Evolutionary conservation across 2,113 vertebrate genomes (phyloP).

Genomic region (Pelecanoides urinatrix): DNA sequence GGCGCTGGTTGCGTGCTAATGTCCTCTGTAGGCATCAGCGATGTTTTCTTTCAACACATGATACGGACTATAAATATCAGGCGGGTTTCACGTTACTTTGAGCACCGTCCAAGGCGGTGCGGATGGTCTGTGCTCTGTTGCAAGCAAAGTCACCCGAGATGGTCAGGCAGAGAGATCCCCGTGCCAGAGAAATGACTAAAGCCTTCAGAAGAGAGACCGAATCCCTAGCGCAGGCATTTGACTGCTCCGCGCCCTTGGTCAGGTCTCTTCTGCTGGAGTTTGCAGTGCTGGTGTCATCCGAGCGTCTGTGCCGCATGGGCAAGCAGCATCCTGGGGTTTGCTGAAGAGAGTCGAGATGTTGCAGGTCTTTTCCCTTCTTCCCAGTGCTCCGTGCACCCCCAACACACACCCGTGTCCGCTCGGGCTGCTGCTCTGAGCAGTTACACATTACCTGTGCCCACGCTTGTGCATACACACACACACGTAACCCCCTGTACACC

Average conservation of each 20-base stretch:
- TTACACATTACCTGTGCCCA: rapidly evolving
- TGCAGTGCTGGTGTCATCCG: neutral
- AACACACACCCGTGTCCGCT: rapidly evolving
- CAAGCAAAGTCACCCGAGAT: neutral
- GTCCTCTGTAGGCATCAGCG: neutral
- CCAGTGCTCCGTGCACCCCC: neutral
- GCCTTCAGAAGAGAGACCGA: neutral
- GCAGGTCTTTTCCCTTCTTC: neutral
- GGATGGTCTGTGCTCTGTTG: neutral
- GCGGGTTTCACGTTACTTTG: neutral
- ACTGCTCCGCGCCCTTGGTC: neutral
- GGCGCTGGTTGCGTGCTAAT: rapidly evolving
- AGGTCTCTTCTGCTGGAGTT: neutral
- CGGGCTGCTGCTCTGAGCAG: neutral
- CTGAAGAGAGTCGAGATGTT: rapidly evolving
- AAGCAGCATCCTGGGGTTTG: rapidly evolving
- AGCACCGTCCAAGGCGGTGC: rapidly evolving
- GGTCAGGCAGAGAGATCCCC: neutral
- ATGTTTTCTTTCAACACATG: neutral
- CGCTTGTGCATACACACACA: rapidly evolving
- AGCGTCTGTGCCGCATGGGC: rapidly evolving
- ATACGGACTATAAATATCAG: neutral
- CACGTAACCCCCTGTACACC: rapidly evolving
- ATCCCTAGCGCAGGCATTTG: rapidly evolving
- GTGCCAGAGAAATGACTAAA: neutral